Percentiles rank a stretch among this genome's conserved stretches.
Evolutionary conservation across 2,888 invertebrate species (phyloP).

Genomic region (Oasisia sp.): DNA sequence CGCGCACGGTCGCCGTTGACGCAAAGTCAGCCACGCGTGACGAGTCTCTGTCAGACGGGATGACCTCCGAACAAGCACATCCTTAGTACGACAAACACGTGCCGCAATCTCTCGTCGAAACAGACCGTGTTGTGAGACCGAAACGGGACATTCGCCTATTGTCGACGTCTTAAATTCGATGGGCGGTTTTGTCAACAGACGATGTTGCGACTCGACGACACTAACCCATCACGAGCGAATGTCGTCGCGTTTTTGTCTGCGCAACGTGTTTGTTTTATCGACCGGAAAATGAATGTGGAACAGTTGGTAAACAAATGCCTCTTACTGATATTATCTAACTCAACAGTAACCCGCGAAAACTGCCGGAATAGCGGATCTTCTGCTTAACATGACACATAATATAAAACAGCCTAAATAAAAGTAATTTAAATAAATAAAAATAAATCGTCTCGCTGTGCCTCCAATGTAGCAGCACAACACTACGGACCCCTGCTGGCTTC

Average conservation of each 20-base stretch:
- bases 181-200: neutral
- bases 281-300: neutral
- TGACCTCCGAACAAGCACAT: neutral
- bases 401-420: neutral
- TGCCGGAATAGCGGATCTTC: neutral
- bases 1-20: neutral
- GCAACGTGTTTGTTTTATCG: neutral
- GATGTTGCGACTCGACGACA: neutral
- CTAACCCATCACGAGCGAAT: neutral
- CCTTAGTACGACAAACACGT: constrained; percentile 5
- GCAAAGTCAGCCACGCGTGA: neutral
- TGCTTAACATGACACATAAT: neutral
- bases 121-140: neutral
- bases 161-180: neutral
- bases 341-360: neutral
- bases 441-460: neutral
- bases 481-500: neutral
- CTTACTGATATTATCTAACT: neutral
- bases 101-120: neutral
- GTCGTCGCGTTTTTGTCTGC: neutral
- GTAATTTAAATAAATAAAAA: neutral
- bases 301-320: neutral
- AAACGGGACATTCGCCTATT: neutral
- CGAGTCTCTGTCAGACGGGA: neutral
- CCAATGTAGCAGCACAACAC: neutral